Percentiles rank a stretch among this genome's conserved stretches.
Conservation (phyloP, 2,797 vertebrate genomes). For the Apogon hyalosoma region DNA sequence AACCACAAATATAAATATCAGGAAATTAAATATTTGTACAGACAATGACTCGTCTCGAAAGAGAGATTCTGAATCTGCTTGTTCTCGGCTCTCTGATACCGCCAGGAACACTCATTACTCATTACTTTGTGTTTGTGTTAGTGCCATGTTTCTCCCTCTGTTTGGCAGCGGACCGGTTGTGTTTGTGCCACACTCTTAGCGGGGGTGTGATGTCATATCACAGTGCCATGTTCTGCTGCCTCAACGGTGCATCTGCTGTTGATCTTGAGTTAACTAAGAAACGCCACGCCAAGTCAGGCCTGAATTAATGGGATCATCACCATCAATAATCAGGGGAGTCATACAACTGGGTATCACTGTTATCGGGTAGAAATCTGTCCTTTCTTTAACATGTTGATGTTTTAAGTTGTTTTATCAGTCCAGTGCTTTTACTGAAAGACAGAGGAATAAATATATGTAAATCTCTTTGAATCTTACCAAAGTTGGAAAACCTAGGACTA, state of each 20-base stretch:
- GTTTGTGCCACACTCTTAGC: conserved; percentile 80
- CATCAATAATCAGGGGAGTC: conserved; percentile 13
- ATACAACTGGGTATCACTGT: conserved; percentile 15
- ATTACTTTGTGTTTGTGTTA: conserved; percentile 53
- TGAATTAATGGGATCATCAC: conserved; percentile 41
- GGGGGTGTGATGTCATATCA: conserved; percentile 82
- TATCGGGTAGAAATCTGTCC: conserved; percentile 3
- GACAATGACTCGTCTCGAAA: conserved; percentile 36
- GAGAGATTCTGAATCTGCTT: conserved; percentile 34
- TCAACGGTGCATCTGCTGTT: conserved; percentile 72
- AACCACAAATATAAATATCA: conserved; percentile 28
- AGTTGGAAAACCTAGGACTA: not conserved
- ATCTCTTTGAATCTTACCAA: not conserved
- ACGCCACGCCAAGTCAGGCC: conserved; percentile 38
- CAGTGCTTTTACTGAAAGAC: conserved; percentile 4
- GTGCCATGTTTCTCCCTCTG: conserved; percentile 59
- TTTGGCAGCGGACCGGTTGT: conserved; percentile 65
- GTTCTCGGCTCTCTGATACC: conserved; percentile 10
- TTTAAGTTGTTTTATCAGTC: conserved; percentile 12
- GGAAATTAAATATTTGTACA: conserved; percentile 44
- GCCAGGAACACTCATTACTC: conserved; percentile 57
- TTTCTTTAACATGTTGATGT: not conserved
- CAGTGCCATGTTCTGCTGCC: conserved; percentile 65
- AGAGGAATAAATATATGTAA: not conserved
- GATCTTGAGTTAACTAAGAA: conserved; percentile 57